Evolutionary conservation across 1,140 invertebrate genomes (phyloP).

Genomic region (Hydropsyche tenuis): DNA sequence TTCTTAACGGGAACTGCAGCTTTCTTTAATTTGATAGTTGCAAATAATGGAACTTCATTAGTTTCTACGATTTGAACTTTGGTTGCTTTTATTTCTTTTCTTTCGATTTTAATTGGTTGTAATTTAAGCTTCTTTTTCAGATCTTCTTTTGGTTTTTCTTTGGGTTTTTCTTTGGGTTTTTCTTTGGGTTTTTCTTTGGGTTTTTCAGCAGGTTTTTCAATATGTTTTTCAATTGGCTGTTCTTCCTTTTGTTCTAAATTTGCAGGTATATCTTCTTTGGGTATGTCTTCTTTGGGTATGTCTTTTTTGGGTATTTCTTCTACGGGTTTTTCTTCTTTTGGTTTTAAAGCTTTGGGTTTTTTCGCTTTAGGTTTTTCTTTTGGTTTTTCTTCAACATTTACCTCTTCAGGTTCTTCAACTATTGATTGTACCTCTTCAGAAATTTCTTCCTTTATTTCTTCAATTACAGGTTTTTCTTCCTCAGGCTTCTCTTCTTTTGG

Average conservation of each 20-base stretch:
- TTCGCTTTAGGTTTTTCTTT: slow-evolving; percentile 40
- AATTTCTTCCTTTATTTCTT: slow-evolving; percentile 52
- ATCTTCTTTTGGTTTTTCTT: no score
- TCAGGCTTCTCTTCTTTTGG: slow-evolving; percentile 57
- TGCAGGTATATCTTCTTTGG: slow-evolving; percentile 52
- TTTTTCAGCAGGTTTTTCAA: slow-evolving; percentile 52
- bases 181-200: slow-evolving; percentile 56
- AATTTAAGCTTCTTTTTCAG: no score
- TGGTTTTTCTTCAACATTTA: slow-evolving; percentile 54
- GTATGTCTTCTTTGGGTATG: slow-evolving; percentile 52
- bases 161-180: slow-evolving; percentile 46
- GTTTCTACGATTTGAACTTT: slow-evolving; percentile 56
- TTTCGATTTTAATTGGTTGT: slow-evolving; percentile 57
- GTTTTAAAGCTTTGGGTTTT: slow-evolving; percentile 46
- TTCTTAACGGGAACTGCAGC: slow-evolving; percentile 60
- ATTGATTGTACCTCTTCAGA: no score
- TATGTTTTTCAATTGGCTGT: slow-evolving; percentile 44
- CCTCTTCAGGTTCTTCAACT: slow-evolving; percentile 54
- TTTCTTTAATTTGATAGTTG: slow-evolving; percentile 71
- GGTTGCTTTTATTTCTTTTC: slow-evolving; percentile 55
- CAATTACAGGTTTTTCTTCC: slow-evolving; percentile 53
- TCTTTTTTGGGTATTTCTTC: slow-evolving; percentile 51
- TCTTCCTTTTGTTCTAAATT: slow-evolving; percentile 49
- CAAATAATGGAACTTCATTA: slow-evolving; percentile 64
- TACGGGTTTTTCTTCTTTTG: slow-evolving; percentile 51